phyloP scores from a whole-genome alignment of 2,888 invertebrate species.

The Subacronicta megacephala region DNA sequence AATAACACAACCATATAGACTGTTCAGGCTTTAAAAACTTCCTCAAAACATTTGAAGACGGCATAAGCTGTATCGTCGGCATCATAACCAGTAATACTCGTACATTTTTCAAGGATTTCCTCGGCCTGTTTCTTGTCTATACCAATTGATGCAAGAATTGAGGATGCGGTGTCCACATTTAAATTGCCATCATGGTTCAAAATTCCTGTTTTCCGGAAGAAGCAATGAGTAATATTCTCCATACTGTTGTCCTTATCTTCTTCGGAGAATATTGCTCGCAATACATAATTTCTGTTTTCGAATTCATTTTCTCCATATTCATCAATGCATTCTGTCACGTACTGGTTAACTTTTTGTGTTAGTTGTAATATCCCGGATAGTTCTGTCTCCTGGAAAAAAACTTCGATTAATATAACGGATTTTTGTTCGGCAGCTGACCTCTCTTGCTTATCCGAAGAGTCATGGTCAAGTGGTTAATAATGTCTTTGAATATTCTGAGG shows the following conservation, averaged over 20 bases:
- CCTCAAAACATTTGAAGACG: conserved; percentile 24
- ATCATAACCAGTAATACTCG: conserved; percentile 9
- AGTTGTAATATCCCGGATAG: background rate
- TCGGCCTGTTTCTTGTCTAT: conserved; percentile 2
- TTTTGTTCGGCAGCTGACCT: no score
- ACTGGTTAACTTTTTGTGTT: conserved; percentile 3
- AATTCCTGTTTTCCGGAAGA: conserved; percentile 27
- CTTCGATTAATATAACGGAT: background rate
- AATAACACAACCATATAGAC: background rate
- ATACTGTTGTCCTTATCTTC: background rate
- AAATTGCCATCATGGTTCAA: conserved; percentile 13
- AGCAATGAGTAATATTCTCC: conserved; percentile 10
- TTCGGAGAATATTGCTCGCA: background rate
- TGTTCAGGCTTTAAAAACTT: background rate
- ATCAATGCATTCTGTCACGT: conserved; percentile 14
- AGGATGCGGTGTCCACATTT: conserved; percentile 15
- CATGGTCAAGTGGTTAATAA: no score
- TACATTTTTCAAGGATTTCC: conserved; percentile 11
- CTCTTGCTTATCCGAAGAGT: no score
- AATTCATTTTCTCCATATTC: background rate
- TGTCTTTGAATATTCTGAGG: no score
- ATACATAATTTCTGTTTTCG: background rate
- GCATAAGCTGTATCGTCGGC: conserved; percentile 10
- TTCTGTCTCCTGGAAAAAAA: conserved; percentile 7
- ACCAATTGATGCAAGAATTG: conserved; percentile 14